phyloP scores from a whole-genome alignment of 64 coral and sea anemone species.

The Cladopsammia gracilis region DNA sequence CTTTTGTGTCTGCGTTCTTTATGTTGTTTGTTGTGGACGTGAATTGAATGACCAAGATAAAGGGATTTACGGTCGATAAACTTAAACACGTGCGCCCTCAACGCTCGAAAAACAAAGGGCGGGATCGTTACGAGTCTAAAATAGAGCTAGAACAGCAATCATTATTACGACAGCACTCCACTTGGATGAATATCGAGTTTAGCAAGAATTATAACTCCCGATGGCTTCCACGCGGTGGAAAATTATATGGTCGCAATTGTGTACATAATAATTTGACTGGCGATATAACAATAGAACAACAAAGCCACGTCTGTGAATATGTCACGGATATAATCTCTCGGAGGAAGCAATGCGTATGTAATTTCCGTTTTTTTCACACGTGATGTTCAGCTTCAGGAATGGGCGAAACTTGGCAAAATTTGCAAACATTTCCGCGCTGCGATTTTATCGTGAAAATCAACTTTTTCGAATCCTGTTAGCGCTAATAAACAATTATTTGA shows the following conservation, averaged over 20 bases:
- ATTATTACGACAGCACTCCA: not conserved
- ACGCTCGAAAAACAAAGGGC: not conserved
- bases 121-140: not conserved
- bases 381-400: not conserved
- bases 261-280: conserved; percentile 6
- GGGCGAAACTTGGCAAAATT: not conserved
- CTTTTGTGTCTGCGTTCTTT: conserved; percentile 10
- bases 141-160: not conserved
- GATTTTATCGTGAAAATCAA: not conserved
- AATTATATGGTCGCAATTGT: conserved; percentile 3
- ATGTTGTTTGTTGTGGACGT: conserved; percentile 14
- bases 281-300: not conserved
- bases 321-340: not conserved
- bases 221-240: not conserved
- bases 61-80: conserved; percentile 33
- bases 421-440: not conserved
- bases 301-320: not conserved
- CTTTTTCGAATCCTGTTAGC: not conserved
- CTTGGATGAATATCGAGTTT: not conserved
- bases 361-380: not conserved
- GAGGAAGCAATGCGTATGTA: not conserved
- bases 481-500: not conserved
- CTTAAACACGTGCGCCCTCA: conserved; percentile 8
- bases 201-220: not conserved
- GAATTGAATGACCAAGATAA: conserved; percentile 11